A percentile compares a stretch with the other conserved stretches of the same genome.
Conservation (phyloP, 30 jellyfish, hydroid and myxozoan species). For the Aurelia aurita region DNA sequence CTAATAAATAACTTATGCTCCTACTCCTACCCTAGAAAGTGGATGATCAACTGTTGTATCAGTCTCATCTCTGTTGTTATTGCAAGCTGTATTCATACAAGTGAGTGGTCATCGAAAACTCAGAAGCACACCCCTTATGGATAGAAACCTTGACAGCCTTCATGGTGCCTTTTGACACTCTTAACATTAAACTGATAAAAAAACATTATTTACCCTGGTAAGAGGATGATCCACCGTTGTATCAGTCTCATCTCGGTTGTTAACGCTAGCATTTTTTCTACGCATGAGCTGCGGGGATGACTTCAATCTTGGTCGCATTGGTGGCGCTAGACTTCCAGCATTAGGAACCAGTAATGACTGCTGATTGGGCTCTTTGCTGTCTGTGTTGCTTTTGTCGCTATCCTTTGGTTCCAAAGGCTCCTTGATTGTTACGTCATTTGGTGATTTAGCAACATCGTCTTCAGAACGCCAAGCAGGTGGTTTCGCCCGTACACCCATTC, state of each 20-base stretch:
- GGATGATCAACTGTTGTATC: no score
- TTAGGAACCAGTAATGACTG: constrained; percentile 46
- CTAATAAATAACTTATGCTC: no score
- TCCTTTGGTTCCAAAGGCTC: constrained; percentile 23
- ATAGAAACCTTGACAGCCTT: no score
- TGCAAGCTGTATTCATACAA: no score
- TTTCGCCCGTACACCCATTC: constrained; percentile 95
- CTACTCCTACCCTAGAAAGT: no score
- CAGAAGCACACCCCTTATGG: no score
- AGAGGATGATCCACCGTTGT: constrained; percentile 28
- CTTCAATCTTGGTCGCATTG: no score
- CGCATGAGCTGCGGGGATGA: constrained; percentile 57
- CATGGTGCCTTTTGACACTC: no score
- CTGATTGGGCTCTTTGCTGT: constrained; percentile 42
- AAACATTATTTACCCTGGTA: no score
- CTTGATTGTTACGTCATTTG: not conserved
- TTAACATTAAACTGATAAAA: no score
- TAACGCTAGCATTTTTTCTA: constrained; percentile 1
- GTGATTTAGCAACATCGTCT: constrained; percentile 20
- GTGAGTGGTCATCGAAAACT: no score
- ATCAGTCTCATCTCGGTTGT: constrained; percentile 1
- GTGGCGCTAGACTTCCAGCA: not conserved
- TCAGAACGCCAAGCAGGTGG: constrained; percentile 91
- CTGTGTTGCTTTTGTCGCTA: not conserved
- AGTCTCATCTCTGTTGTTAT: no score